Base-by-base conservation (phyloP, 2,888 invertebrate genomes). In the Melikaiella ostensackeni region DNA sequence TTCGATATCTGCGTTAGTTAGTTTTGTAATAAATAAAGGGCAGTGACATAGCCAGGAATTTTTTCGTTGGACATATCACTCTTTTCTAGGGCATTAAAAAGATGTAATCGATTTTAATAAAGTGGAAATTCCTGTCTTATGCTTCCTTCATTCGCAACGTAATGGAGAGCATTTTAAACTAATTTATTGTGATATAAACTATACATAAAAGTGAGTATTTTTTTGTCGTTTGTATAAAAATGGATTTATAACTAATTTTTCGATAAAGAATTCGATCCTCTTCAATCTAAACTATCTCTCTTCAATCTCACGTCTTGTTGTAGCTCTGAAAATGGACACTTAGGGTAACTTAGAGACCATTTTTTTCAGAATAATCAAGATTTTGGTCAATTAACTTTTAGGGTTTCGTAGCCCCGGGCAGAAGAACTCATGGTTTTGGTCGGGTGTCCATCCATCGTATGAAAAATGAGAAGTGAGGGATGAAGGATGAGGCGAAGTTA, bases 11-110 rank as follows among this genome's bases (percentile, higher is more conserved):
- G 46, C 30, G 2, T 11, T 9, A 33, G 30, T 8, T 11, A n/a
- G 50, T 46, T 16, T 24, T 33, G 30, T 19, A 46, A 70, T 27
- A 46, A 66, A 66, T 66, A 21, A 55, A 24, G 16, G 50, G 33
- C 50, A 70, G 70, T 70, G 70, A 70, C 30, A 33, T 59, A 27
- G 16, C n/a, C n/a, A 46, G 27, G 11, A n/a, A 46, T 70, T 5
- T 70, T 70, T 70, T 70, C 50, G n/a, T 21, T 55, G 70, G 50
- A 13, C 50, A 27, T 27, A 46, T 50, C 30, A 30, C 3, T 50
- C 30, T 27, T 19, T 66, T 50, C 16, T 13, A 33, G 5, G 9
- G 8, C 11, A 46, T 19, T 50, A n/a, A 11, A 11, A 50, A 70
- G n/a, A 21, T 11, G n/a, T 8, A n/a, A 1, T 63, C 9, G 9